Conservation (phyloP, 2,113 vertebrate genomes). For the Hystrix cristata region DNA sequence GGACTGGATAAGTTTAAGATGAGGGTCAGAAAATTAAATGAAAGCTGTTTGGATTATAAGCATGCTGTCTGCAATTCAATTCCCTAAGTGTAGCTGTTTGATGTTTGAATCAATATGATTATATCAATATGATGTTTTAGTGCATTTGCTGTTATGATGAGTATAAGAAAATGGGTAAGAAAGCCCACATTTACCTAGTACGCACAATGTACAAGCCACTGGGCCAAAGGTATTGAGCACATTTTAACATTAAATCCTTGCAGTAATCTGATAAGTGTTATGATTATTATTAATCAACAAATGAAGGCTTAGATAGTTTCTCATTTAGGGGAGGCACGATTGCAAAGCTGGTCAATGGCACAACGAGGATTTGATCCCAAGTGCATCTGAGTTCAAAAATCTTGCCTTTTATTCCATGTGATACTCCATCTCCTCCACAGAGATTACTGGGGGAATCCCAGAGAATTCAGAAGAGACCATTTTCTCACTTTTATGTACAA, state of each 20-base stretch:
- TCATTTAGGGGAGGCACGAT: neutral
- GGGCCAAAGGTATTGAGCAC: neutral
- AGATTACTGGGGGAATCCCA: neutral
- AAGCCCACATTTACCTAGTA: neutral
- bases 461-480: neutral
- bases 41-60: neutral
- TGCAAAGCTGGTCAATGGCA: neutral
- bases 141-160: neutral
- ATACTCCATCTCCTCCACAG: neutral
- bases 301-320: neutral
- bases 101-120: neutral
- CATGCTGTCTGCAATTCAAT: neutral
- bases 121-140: neutral
- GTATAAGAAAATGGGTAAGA: neutral
- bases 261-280: neutral
- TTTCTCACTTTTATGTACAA: neutral
- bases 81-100: neutral
- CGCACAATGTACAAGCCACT: neutral
- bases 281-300: neutral
- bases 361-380: neutral
- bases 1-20: neutral
- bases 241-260: neutral
- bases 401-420: neutral
- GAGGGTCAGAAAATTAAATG: neutral
- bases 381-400: neutral